Evolutionary conservation across 1,140 invertebrate species (phyloP).

Genomic region (Sogatella furcifera): DNA sequence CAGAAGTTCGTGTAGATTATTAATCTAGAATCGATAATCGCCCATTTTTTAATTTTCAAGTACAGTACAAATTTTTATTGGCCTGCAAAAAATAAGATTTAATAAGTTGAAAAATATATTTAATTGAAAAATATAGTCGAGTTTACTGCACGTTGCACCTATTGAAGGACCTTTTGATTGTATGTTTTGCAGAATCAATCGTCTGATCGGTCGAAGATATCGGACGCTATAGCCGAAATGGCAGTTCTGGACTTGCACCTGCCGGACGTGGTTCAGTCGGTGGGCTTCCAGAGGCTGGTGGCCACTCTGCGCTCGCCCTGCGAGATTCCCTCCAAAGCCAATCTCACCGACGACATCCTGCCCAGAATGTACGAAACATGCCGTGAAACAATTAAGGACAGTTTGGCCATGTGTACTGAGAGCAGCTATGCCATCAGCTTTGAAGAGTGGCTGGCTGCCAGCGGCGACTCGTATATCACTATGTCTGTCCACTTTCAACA

Average conservation of each 20-base stretch:
- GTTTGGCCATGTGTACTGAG: slow-evolving; percentile 25
- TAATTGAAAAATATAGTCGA: too few relatives aligned
- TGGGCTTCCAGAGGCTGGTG: slow-evolving; percentile 36
- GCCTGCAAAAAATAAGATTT: too few relatives aligned
- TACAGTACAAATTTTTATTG: too few relatives aligned
- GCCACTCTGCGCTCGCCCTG: slow-evolving; percentile 39
- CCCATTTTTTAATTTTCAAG: too few relatives aligned
- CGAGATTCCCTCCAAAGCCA: slow-evolving; percentile 40
- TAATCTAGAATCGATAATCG: too few relatives aligned
- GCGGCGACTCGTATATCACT: slow-evolving; percentile 34
- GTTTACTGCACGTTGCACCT: too few relatives aligned
- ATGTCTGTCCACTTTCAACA: slow-evolving; percentile 38
- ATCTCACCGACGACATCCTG: slow-evolving; percentile 39
- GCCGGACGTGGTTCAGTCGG: slow-evolving; percentile 38
- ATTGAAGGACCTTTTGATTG: too few relatives aligned
- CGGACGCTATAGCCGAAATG: slow-evolving; percentile 38
- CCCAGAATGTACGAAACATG: slow-evolving; percentile 38
- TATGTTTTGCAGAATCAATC: slow-evolving; percentile 5
- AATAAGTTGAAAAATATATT: too few relatives aligned
- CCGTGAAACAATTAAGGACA: slow-evolving; percentile 31
- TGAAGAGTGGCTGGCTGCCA: slow-evolving; percentile 40
- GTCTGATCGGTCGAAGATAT: slow-evolving; percentile 31
- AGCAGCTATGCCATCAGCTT: slow-evolving; percentile 35
- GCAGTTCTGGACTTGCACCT: slow-evolving; percentile 37
- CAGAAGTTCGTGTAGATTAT: too few relatives aligned